Percentiles rank a stretch among this genome's conserved stretches.
Conservation (phyloP, 2,113 vertebrate species). For the Tor tambroides region DNA sequence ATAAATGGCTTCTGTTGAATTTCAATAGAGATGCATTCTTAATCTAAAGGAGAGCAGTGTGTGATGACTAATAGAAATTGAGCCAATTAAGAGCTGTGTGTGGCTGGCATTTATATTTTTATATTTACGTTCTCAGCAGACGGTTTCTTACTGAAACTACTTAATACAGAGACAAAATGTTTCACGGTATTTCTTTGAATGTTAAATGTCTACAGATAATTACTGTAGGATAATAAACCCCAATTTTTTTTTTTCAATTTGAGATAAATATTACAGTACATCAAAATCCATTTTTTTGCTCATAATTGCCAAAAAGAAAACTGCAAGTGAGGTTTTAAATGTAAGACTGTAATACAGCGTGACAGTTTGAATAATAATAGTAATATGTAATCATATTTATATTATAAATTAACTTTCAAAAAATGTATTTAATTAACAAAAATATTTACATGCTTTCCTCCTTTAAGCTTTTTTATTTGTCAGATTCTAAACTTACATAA, state of each 20-base stretch:
- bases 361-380: not conserved
- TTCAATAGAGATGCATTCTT: not conserved
- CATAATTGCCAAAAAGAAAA: not conserved
- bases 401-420: not conserved
- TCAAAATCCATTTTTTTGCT: not conserved
- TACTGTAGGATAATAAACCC: no score
- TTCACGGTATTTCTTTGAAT: not conserved
- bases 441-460: not conserved
- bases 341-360: not conserved
- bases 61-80: not conserved
- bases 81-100: not conserved
- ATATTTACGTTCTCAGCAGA: not conserved
- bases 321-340: not conserved
- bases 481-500: conserved; percentile 7
- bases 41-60: conserved; percentile 6
- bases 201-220: not conserved
- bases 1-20: conserved; percentile 3
- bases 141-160: not conserved
- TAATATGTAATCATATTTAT: not conserved
- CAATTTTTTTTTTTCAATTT: no score
- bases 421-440: not conserved
- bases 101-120: not conserved
- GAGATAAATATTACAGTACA: not conserved
- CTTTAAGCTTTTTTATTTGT: conserved; percentile 14
- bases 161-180: not conserved